Base-by-base conservation (phyloP, 1,140 invertebrate species). In the Copidosoma floridanum region DNA sequence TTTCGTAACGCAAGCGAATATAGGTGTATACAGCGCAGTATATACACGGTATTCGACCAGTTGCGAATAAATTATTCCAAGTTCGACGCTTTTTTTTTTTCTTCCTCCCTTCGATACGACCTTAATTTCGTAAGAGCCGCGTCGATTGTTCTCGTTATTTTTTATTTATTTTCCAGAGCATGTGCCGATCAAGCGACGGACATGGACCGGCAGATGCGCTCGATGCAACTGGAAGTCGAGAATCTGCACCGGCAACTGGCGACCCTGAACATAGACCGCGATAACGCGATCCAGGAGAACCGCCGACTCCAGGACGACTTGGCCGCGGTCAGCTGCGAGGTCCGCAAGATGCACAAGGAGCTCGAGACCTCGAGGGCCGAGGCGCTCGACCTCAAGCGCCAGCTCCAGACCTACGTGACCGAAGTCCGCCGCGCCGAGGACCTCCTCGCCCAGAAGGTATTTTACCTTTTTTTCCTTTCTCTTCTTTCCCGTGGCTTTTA, bases 371-470 rank as follows among this genome's bases (percentile, higher is more conserved):
- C 84, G 5, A 81, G 80, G 37, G 82, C 82, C 68, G 86, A 90
- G 78, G 84, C 86, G 0, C 84, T 85, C 44, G 83, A 86, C 65
- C 71, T 90, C 24, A 89, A 88, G 71, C 81, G 83, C 61, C 88
- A 90, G 67, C 71, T 89, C 61, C 87, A 89, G 67, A 86, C 86
- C 68, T 90, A 90, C 73, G 86, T 89, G 12, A 82, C 82, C 66
- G 87, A 89, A 80, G 84, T 90, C 11, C 84, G 85, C 65, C 78
- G 86, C 61, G 84, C 86, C 61, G 87, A 89, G 71, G 88, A 90
- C 53, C 69, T 88, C 26, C 72, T 89, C 14, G 84, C 83, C 47
- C 80, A 83, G 61, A 89, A 89, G 79, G 87, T 85, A 16, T 14
- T 16, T 41, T n/a, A n/a, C n/a, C n/a, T n/a, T n/a, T n/a, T n/a